Evolutionary conservation across 2,888 invertebrate genomes (phyloP), one percentile per base, ranked within the genome.

Genomic region (Pilophorus perplexus): DNA sequence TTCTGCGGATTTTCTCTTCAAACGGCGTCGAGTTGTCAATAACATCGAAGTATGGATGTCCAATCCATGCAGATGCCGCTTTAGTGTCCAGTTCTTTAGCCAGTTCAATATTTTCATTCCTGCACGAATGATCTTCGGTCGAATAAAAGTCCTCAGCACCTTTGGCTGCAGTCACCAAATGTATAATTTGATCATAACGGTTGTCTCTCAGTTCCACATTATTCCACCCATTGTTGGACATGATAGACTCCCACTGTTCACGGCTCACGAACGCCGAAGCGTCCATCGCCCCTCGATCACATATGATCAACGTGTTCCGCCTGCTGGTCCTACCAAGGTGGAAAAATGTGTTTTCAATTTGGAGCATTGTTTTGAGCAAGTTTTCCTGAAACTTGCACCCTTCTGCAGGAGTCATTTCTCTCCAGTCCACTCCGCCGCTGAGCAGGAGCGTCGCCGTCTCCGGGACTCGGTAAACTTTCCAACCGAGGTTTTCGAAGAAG

Each of bases 31-130:
- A 89, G 80, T 99, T 99, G 80, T 99, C 98, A 73, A 99, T 93
- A 25, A 99, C 95, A 82, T 99, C 98, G 79, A 96, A 96, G 79
- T 98, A 99, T 0, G 99, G 99, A 80, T 99, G 99, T 0, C 99
- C 99, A 70, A 99, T 88, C 99, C 99, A 99, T 0, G 97, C 91
- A 28, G 93, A 89, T 1, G 96, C 93, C 0, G 97, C 95, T 75
- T 90, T 90, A 76, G 88, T 85, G 77, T 99, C 99, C 72, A 96
- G 78, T 73, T 91, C 88, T 48, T 91, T 82, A 0, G 99, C 98
- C 71, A 91, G 77, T 69, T 87, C 90, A 25, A 98, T 85, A 65
- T 90, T 91, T 79, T 99, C 99, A 1, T 90, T 91, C 12, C 99
- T 88, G 74, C 94, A 93, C n/a, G 87, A 86, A 79, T 99, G 97